phyloP scores from a whole-genome alignment of 2,113 vertebrate species.

The Pyrgilauda ruficollis region DNA sequence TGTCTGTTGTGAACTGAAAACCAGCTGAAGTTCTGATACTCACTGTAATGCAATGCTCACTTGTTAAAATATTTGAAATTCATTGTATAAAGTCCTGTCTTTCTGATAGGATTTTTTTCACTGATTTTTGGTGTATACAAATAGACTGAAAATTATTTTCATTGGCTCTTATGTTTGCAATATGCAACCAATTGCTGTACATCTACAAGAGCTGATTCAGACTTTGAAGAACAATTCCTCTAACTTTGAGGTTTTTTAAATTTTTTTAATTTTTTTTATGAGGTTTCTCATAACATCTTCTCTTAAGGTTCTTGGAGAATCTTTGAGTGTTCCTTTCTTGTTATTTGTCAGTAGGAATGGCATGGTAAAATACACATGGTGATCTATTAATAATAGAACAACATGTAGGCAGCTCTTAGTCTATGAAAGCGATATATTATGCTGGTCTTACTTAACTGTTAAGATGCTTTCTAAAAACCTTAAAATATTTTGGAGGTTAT shows the following conservation, averaged over 20 bases:
- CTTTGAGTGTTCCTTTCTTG: neutral
- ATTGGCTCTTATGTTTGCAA: neutral
- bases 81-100: neutral
- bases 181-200: neutral
- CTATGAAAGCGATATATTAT: neutral
- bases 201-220: neutral
- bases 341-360: neutral
- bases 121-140: neutral
- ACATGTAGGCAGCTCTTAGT: neutral
- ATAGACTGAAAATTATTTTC: slow-evolving; percentile 2
- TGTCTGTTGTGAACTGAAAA: neutral
- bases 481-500: neutral
- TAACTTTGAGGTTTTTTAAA: rapidly evolving
- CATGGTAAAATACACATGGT: neutral
- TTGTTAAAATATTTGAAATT: neutral
- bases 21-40: neutral
- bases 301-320: neutral
- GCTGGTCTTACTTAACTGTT: neutral
- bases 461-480: neutral
- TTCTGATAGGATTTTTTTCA: slow-evolving; percentile 10
- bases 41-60: neutral
- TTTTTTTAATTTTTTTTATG: too few relatives aligned
- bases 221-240: neutral
- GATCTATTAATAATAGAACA: neutral
- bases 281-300: neutral